Evolutionary conservation across 2,113 vertebrate species (phyloP).

Genomic region (Micronycteris hirsuta): DNA sequence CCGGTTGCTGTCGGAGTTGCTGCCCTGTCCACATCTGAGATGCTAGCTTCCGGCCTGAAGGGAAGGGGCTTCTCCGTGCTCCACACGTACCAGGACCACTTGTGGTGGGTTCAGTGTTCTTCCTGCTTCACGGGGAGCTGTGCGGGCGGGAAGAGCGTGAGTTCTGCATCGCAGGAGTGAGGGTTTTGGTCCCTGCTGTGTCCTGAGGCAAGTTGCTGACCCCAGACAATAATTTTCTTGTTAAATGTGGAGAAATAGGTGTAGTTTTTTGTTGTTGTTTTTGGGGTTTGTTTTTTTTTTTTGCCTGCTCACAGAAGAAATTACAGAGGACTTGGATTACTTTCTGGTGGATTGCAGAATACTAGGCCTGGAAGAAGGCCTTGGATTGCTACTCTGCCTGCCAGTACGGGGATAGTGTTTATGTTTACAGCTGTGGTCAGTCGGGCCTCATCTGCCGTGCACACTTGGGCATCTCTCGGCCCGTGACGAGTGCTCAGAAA

Average conservation of each 20-base stretch:
- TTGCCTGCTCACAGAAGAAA: not conserved
- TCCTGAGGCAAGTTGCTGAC: not conserved
- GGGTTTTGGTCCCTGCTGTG: not conserved
- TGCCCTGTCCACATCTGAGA: conserved; percentile 87
- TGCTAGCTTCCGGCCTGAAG: conserved; percentile 91
- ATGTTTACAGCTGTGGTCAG: not conserved
- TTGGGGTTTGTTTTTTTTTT: not conserved
- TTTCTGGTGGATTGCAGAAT: not conserved
- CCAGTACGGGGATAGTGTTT: not conserved
- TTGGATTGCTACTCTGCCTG: not conserved
- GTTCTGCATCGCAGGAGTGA: not conserved
- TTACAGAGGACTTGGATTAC: not conserved
- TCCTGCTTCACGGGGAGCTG: not conserved
- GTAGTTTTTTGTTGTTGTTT: no score
- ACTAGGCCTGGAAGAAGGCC: not conserved
- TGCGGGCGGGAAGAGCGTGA: not conserved
- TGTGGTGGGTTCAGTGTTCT: conserved; percentile 86
- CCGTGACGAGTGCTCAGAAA: accelerated
- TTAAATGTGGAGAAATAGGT: not conserved
- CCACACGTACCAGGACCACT: conserved; percentile 92
- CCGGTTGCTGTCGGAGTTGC: conserved; percentile 92
- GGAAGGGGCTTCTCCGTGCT: conserved; percentile 92
- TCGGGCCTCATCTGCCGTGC: not conserved
- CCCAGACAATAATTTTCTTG: not conserved
- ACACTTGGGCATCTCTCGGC: not conserved